Base-by-base conservation (phyloP, 2,113 vertebrate genomes). In the Struthidea cinerea region DNA sequence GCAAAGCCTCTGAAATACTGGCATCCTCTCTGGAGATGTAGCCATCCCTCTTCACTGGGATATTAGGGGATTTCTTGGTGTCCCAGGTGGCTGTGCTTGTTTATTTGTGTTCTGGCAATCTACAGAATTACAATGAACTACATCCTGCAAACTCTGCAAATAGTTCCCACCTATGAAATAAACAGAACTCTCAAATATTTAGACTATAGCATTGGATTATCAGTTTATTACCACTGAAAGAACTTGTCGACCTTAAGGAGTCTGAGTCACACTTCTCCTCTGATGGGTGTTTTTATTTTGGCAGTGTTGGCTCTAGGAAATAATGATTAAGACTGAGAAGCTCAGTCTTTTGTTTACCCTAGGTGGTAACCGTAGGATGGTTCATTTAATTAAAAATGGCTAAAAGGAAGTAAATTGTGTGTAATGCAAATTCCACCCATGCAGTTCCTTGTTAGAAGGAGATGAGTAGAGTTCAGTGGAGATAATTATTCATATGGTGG, bases 141-240 rank as follows among this genome's bases (percentile, higher is more conserved):
- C 73, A 90, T 97, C 95, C 96, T 87, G 86, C 78, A 57, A 84
- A 79, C 78, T 87, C 55, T 91, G 76, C 90, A 94, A 97, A 97
- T 93, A 96, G 55, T 84, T 69, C 73, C 87, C 94, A 93, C 97
- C 97, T 96, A 32, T 63, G 90, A 91, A 93, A 73, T 90, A 96
- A 97, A 97, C 94, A 92, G 22, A 91, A 80, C 50, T 78, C 82
- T 93, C 85, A 97, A 97, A 97, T 97, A 97, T 97, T 97, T 95
- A 94, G 94, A 93, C 74, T 96, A 61, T 75, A 90, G 57, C 23
- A 2, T 28, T 78, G 65, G 46, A 84, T 94, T 96, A 84, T 70
- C 59, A 50, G 28, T 93, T 81, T 84, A 92, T 83, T 85, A 56
- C 78, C 63, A 82, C 49, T 65, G 55, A 87, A 91, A 75, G 53